A percentile compares a stretch with the other conserved stretches of the same genome.
Evolutionary conservation across 2,113 vertebrate genomes (phyloP).

Genomic region (Megalops atlanticus): DNA sequence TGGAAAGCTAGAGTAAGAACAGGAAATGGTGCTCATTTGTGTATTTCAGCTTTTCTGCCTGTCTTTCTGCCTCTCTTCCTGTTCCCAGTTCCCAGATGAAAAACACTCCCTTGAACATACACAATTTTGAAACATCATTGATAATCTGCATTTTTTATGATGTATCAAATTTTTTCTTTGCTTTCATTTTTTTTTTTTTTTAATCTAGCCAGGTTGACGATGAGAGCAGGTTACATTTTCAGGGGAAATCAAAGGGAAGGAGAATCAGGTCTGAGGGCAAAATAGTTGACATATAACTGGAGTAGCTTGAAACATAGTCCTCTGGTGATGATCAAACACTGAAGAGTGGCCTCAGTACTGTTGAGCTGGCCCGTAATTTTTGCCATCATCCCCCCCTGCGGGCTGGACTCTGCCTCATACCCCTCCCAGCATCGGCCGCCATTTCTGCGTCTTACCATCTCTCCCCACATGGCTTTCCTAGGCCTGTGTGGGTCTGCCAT

Average conservation of each 20-base stretch:
- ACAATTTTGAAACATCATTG: too few species aligned
- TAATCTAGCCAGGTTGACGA: too few species aligned
- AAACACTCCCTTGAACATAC: too few species aligned
- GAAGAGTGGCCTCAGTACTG: conserved; percentile 26
- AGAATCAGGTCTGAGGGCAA: neutral
- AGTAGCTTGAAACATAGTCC: conserved; percentile 24
- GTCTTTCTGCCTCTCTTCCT: too few species aligned
- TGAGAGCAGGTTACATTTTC: neutral
- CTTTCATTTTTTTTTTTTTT: too few species aligned
- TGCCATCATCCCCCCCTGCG: conserved; percentile 1
- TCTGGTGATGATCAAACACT: conserved; percentile 22
- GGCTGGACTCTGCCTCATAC: neutral
- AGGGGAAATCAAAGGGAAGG: neutral
- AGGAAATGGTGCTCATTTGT: too few species aligned
- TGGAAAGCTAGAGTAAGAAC: too few species aligned
- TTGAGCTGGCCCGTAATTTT: conserved; percentile 34
- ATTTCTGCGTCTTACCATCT: conserved; percentile 39
- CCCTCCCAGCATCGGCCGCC: conserved; percentile 31
- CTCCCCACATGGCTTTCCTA: conserved; percentile 41
- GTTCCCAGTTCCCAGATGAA: too few species aligned
- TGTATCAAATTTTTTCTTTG: too few species aligned
- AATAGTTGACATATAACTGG: neutral
- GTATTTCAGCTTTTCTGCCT: too few species aligned
- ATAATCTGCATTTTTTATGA: too few species aligned
- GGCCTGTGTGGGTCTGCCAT: conserved; percentile 46